Evolutionary conservation across 2,888 invertebrate genomes (phyloP).

Genomic region (Icerya purchasi): DNA sequence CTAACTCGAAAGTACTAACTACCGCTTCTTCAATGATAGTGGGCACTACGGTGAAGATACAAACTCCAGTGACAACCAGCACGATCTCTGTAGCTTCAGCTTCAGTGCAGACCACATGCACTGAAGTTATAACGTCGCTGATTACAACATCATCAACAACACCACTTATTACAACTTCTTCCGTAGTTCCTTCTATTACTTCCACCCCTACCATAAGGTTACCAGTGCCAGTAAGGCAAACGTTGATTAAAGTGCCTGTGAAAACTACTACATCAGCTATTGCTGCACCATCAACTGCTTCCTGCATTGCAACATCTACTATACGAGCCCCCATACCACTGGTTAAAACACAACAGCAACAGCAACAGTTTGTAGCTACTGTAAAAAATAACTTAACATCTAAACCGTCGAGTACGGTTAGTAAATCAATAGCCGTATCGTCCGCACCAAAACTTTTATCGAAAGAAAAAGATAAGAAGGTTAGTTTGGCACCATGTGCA

Average conservation of each 20-base stretch:
- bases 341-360: constrained; percentile 35
- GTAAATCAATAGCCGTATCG: constrained; percentile 21
- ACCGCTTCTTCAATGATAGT: constrained; percentile 11
- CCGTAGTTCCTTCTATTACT: constrained; percentile 3
- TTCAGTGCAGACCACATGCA: neutral
- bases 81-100: neutral
- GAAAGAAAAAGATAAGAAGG: constrained; percentile 58
- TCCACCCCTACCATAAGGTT: constrained; percentile 11
- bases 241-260: constrained; percentile 22
- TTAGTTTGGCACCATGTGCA: constrained; percentile 32
- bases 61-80: constrained; percentile 1
- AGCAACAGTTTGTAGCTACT: constrained; percentile 27
- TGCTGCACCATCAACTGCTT: neutral
- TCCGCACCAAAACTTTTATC: constrained; percentile 29
- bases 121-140: neutral
- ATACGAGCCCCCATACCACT: constrained; percentile 21
- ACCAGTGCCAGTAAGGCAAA: constrained; percentile 23
- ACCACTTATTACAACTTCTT: constrained; percentile 4
- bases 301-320: constrained; percentile 17
- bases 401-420: constrained; percentile 1
- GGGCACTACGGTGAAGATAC: constrained; percentile 11
- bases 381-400: constrained; percentile 18
- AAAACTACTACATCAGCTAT: constrained; percentile 11
- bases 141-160: neutral
- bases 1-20: constrained; percentile 17